Evolutionary conservation across 2,113 vertebrate genomes (phyloP).

Genomic region (Esox niger): DNA sequence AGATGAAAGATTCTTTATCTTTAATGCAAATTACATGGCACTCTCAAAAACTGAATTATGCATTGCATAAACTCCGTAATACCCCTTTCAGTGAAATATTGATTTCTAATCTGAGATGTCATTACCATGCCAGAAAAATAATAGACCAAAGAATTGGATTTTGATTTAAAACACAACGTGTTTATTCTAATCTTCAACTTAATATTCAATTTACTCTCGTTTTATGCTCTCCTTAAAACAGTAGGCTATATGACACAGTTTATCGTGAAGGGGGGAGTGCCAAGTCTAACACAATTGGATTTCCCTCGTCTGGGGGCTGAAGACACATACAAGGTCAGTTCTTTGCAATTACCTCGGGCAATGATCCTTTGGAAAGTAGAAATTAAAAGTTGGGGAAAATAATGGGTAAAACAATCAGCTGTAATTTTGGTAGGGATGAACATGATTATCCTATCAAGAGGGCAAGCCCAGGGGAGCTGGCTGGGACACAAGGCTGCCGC

Average conservation of each 20-base stretch:
- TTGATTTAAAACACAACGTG: constrained; percentile 72
- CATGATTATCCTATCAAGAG: constrained; percentile 86
- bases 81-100: constrained; percentile 73
- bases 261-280: constrained; percentile 35
- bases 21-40: constrained; percentile 66
- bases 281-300: constrained; percentile 52
- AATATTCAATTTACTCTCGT: constrained; percentile 66
- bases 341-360: constrained; percentile 93
- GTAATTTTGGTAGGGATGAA: constrained; percentile 78
- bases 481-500: constrained; percentile 19
- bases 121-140: constrained; percentile 73
- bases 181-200: constrained; percentile 71
- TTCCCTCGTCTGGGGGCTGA: constrained; percentile 61
- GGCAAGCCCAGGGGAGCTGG: constrained; percentile 66
- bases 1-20: constrained; percentile 52
- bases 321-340: constrained; percentile 86
- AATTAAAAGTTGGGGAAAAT: constrained; percentile 95
- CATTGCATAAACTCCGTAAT: constrained; percentile 70
- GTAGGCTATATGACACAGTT: constrained; percentile 46
- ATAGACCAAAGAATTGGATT: constrained; percentile 75
- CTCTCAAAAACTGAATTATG: constrained; percentile 67
- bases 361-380: constrained; percentile 92
- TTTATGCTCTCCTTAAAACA: constrained; percentile 20
- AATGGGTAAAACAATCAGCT: constrained; percentile 91
- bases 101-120: constrained; percentile 72